Conservation (phyloP, 2,797 vertebrate genomes). For the Harpagifer antarcticus region DNA sequence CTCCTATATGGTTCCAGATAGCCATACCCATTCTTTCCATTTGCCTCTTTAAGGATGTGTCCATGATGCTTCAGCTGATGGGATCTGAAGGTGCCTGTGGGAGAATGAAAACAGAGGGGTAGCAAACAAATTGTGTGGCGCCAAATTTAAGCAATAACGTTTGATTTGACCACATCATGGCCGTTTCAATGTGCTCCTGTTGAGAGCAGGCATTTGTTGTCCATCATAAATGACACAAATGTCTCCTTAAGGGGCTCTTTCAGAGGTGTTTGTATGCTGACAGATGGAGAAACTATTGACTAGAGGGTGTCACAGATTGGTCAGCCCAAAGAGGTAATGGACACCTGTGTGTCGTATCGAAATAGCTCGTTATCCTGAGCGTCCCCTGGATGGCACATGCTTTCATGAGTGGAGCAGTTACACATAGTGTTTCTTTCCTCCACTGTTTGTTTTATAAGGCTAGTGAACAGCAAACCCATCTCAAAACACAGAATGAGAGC, state of each 20-base stretch:
- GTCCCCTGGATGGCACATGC: constrained; percentile 54
- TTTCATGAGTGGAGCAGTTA: constrained; percentile 55
- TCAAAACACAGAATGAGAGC: constrained; percentile 37
- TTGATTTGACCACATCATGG: constrained; percentile 75
- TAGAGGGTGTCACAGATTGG: constrained; percentile 73
- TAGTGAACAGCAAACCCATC: constrained; percentile 48
- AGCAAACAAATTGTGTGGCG: constrained; percentile 13
- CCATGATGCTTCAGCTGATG: constrained; percentile 59
- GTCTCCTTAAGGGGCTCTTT: constrained; percentile 72
- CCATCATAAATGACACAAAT: constrained; percentile 77
- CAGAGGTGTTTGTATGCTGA: constrained; percentile 71
- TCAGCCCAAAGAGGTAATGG: constrained; percentile 75
- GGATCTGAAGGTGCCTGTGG: constrained; percentile 61
- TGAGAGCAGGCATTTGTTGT: constrained; percentile 67
- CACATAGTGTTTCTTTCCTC: constrained; percentile 49
- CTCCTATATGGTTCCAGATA: constrained; percentile 66
- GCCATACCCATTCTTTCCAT: constrained; percentile 64
- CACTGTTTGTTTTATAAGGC: constrained; percentile 59
- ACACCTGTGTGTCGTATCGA: constrained; percentile 77
- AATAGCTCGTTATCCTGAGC: constrained; percentile 69
- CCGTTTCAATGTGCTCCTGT: constrained; percentile 53
- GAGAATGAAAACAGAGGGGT: constrained; percentile 39
- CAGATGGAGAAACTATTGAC: constrained; percentile 77
- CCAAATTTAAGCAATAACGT: constrained; percentile 60
- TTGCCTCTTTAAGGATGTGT: constrained; percentile 67